A percentile compares a stretch with the other conserved stretches of the same genome.
phyloP scores from a whole-genome alignment of 2,888 invertebrate genomes.

The Drosophila rellima region DNA sequence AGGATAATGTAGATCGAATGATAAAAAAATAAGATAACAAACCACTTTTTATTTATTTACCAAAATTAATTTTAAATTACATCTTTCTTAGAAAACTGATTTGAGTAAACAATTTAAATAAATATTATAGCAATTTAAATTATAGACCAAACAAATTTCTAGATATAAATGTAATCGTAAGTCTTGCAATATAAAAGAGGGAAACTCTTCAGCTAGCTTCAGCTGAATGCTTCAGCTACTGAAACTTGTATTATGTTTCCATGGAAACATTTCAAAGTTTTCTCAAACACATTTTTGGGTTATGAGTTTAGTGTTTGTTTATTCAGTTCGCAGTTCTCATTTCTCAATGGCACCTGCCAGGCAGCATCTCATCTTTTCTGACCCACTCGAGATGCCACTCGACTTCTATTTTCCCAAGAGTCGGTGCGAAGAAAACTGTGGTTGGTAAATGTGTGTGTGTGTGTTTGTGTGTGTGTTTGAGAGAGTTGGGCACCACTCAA shows the following conservation, averaged over 20 bases:
- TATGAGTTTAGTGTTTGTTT: conserved; percentile 13
- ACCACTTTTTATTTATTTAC: no score
- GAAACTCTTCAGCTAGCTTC: not conserved
- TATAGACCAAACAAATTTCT: no score
- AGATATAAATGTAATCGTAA: not conserved
- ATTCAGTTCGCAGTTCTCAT: not conserved
- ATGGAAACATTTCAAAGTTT: conserved; percentile 3
- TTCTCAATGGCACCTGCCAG: conserved; percentile 21
- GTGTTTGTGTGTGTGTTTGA: conserved; percentile 13
- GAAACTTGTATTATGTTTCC: conserved; percentile 3
- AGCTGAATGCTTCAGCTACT: not conserved
- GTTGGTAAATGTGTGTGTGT: not conserved
- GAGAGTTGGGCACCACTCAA: conserved; percentile 57
- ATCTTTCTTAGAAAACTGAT: no score
- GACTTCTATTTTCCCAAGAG: conserved; percentile 11
- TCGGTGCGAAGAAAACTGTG: not conserved
- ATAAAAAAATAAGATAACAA: no score
- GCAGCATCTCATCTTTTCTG: conserved; percentile 4
- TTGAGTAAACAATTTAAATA: no score
- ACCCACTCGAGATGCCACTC: conserved; percentile 39
- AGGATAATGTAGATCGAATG: no score
- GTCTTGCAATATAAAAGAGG: no score
- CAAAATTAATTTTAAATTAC: no score
- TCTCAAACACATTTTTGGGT: conserved; percentile 1
- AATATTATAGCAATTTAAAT: no score